Evolutionary conservation across 2,888 invertebrate species (phyloP).

Genomic region (Ochropleura leucogaster): DNA sequence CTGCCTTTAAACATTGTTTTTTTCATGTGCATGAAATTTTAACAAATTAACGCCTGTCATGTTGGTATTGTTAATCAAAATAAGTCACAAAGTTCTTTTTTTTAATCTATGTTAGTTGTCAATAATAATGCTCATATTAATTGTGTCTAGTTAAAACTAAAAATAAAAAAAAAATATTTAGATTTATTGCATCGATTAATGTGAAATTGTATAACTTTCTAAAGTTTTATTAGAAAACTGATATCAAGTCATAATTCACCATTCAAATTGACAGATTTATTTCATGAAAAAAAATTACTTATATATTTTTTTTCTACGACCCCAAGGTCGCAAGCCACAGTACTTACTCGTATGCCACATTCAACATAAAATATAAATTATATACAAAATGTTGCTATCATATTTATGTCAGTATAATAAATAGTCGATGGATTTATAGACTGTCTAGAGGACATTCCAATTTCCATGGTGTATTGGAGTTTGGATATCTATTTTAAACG

Average conservation of each 20-base stretch:
- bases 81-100: background rate
- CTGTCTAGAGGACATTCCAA: slow-evolving; percentile 31
- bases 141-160: background rate
- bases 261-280: background rate
- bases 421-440: slow-evolving; percentile 45
- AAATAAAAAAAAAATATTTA: background rate
- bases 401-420: slow-evolving; percentile 49
- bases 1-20: too few relatives aligned
- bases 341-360: background rate
- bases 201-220: background rate
- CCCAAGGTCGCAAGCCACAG: background rate
- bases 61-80: too few relatives aligned
- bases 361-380: slow-evolving; percentile 15
- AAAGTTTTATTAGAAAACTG: background rate
- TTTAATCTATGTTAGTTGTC: background rate
- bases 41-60: too few relatives aligned
- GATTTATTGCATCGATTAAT: background rate
- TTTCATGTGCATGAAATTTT: too few relatives aligned
- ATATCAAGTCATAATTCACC: background rate
- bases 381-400: slow-evolving; percentile 13
- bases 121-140: background rate
- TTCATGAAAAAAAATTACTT: background rate
- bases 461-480: slow-evolving; percentile 30
- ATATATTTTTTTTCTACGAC: background rate
- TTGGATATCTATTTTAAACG: background rate